Conservation (phyloP, 2,888 invertebrate species). For the Malacosoma neustria region DNA sequence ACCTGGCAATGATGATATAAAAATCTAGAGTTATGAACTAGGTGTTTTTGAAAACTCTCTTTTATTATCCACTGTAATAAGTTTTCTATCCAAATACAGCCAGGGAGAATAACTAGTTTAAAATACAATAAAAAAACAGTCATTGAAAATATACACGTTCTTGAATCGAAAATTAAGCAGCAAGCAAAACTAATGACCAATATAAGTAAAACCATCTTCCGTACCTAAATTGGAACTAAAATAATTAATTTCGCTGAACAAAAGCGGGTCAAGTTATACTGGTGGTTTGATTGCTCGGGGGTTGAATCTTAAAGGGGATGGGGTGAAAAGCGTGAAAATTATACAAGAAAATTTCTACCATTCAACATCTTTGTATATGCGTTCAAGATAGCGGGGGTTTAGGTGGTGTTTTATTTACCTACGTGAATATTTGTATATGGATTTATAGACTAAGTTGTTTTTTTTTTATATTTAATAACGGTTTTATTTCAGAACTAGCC, state of each 20-base stretch:
- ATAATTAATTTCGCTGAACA: constrained; percentile 5
- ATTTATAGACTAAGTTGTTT: too few species aligned
- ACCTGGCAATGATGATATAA: too few species aligned
- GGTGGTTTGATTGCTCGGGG: constrained; percentile 16
- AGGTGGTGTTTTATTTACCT: constrained; percentile 17
- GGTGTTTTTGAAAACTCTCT: too few species aligned
- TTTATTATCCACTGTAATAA: too few species aligned
- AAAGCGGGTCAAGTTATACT: constrained; percentile 10
- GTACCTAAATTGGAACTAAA: constrained; percentile 9
- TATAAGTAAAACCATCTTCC: constrained; percentile 10
- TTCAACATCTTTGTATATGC: constrained; percentile 73
- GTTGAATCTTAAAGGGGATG: constrained; percentile 9
- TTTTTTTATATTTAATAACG: too few species aligned
- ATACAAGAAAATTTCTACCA: constrained; percentile 71
- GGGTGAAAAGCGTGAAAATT: constrained; percentile 64
- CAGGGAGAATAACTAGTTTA: too few species aligned
- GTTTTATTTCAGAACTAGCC: too few species aligned
- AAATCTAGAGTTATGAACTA: too few species aligned
- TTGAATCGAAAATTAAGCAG: constrained; percentile 15
- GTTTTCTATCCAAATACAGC: too few species aligned
- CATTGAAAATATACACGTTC: constrained; percentile 20
- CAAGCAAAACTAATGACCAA: constrained; percentile 12
- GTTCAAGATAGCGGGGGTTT: constrained; percentile 61
- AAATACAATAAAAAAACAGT: neutral
- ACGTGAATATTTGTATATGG: constrained; percentile 15